Percentiles rank a stretch among this genome's conserved stretches.
These are phyloP conservation scores for Habrosyne pyritoides DNA, from an alignment of 2,888 invertebrate genomes.

Conservation along the genomic window DNA sequence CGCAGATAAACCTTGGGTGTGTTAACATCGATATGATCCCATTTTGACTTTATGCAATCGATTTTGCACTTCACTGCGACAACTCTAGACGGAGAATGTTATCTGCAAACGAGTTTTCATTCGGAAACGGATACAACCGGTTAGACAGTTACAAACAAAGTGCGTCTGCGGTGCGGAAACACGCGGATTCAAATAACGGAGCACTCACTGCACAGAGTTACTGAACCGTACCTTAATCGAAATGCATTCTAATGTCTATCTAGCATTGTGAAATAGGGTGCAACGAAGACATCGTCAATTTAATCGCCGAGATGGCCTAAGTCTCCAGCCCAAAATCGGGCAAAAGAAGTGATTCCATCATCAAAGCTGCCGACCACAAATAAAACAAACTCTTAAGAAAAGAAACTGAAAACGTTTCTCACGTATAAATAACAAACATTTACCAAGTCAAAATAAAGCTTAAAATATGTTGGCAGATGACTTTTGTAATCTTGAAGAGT, in stretches of 20 bases:
- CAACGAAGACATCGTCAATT: not conserved
- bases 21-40: too few species aligned
- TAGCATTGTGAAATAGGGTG: not conserved
- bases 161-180: not conserved
- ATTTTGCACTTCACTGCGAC: not conserved
- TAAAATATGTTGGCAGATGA: not conserved
- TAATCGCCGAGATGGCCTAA: too few species aligned
- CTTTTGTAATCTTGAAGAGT: conserved; percentile 19
- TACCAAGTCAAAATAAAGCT: not conserved
- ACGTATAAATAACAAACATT: not conserved
- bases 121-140: conserved; percentile 3
- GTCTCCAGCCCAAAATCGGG: too few species aligned
- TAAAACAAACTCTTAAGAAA: too few species aligned
- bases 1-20: too few species aligned
- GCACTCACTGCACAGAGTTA: not conserved
- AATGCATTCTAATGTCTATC: not conserved
- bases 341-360: too few species aligned
- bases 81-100: not conserved
- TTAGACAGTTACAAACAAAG: not conserved
- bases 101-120: not conserved
- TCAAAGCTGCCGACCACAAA: too few species aligned
- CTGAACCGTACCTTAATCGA: not conserved
- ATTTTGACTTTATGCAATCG: not conserved
- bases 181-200: conserved; percentile 2
- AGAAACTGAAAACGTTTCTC: not conserved